Conservation (phyloP, 2,888 invertebrate genomes). For the Diaphora mendica region DNA sequence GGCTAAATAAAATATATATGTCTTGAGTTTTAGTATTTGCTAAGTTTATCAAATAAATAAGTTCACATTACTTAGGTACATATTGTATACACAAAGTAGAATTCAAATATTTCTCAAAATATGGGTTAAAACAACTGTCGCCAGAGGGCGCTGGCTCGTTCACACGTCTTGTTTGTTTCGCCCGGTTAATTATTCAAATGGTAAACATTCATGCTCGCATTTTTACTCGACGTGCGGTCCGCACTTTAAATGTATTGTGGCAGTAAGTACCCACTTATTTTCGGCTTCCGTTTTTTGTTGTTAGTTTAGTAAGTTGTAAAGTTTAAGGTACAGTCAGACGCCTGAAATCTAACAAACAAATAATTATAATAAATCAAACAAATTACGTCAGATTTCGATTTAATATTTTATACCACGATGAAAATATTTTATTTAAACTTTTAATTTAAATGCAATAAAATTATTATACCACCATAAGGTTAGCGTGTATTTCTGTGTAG, state of each 20-base stretch:
- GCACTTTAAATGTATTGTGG: constrained; percentile 39
- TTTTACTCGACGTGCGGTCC: constrained; percentile 62
- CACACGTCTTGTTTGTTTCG: constrained; percentile 71
- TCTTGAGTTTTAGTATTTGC: neutral
- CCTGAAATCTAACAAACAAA: no score
- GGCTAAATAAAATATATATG: no score
- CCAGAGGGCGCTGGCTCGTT: constrained; percentile 58
- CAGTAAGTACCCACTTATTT: constrained; percentile 19
- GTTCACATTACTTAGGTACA: neutral
- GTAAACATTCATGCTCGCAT: constrained; percentile 66
- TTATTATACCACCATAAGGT: no score
- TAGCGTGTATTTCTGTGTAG: no score
- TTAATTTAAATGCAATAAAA: no score
- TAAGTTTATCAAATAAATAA: neutral
- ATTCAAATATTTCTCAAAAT: constrained; percentile 33
- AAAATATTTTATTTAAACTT: neutral
- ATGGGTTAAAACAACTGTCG: constrained; percentile 53
- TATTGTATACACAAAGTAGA: constrained; percentile 18
- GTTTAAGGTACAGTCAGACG: neutral
- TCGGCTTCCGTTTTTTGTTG: neutral
- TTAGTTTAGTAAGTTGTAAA: constrained; percentile 1
- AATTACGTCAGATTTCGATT: neutral
- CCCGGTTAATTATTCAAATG: constrained; percentile 70
- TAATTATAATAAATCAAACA: neutral
- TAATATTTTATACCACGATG: neutral